Percentiles rank a stretch among this genome's conserved stretches.
Conservation (phyloP, 2,113 vertebrate genomes). For the Channa maculata region DNA sequence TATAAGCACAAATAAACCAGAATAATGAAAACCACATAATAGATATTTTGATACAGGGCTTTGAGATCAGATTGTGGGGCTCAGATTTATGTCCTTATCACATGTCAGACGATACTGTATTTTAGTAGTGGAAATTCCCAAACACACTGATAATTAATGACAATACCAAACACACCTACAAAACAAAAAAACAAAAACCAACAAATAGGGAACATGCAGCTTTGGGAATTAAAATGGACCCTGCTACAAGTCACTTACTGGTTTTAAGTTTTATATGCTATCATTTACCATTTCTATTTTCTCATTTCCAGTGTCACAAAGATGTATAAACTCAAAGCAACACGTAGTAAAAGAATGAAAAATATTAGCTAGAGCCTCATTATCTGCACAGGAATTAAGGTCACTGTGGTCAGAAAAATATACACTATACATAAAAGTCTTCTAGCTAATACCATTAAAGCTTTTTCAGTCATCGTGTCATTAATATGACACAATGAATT, state of each 20-base stretch:
- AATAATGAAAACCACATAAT: not conserved
- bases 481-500: constrained; percentile 16
- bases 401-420: not conserved
- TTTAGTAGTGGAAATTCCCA: not conserved
- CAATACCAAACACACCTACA: not conserved
- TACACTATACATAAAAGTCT: not conserved
- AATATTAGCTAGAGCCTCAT: not conserved
- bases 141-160: not conserved
- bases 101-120: not conserved
- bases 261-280: not conserved
- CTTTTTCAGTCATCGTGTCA: not conserved
- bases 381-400: not conserved
- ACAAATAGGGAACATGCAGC: not conserved
- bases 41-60: not conserved
- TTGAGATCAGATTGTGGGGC: not conserved
- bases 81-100: not conserved
- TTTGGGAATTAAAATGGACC: too few species aligned
- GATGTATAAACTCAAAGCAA: not conserved
- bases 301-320: not conserved
- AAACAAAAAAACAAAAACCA: too few species aligned
- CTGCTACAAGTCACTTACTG: too few species aligned
- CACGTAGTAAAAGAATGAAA: not conserved
- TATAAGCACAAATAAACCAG: not conserved
- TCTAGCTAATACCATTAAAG: not conserved
- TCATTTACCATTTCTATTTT: not conserved